Base-by-base conservation (phyloP, 2,888 invertebrate species). In the Hirtodrosophila alboralis region DNA sequence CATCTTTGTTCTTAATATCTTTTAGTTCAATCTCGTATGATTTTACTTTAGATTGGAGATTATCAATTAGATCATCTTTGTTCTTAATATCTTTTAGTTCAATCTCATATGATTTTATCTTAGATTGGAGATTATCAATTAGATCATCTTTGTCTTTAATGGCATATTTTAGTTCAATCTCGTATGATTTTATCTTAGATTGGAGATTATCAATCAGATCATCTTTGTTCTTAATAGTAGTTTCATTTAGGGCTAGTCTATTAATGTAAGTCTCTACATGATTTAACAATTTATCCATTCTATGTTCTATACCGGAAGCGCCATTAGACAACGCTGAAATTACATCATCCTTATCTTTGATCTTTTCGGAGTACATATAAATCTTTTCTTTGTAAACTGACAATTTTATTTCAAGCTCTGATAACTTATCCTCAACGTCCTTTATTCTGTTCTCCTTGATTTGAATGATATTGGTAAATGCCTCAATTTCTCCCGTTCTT, bases 351-450 rank as follows among this genome's bases (percentile, higher is more conserved):
- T 57, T 60, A 3, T 28, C 28, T 23, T 36, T 28, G 1, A 49
- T 38, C 14, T 58, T 49, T 10, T 61, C 49, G 7, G 44, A 38
- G 2, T 58, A 43, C 1, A 48, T 16, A 38, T 16, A 48, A 10
- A 43, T 18, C 37, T 33, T 60, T 0, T 60, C 43, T 0, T 43
- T 31, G 21, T 33, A 49, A 7, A 44, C 8, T 1, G 41, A 27
- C 3, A 31, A 8, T 4, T 44, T 43, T 16, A 43, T 43, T 49
- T 60, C 37, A 12, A 48, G 14, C 23, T 60, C 59, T 0, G 21
- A 27, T 9, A 60, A 3, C 12, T 26, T 56, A 0, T 34, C 36
- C 6, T 48, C 36, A 0, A 60, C 10, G 4, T 43, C 41, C 18
- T 14, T 37, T 21, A 60, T 37, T 52, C 43, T 16, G 7, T 23